Conservation (phyloP, 2,888 invertebrate genomes). For the Tiliacea aurago region DNA sequence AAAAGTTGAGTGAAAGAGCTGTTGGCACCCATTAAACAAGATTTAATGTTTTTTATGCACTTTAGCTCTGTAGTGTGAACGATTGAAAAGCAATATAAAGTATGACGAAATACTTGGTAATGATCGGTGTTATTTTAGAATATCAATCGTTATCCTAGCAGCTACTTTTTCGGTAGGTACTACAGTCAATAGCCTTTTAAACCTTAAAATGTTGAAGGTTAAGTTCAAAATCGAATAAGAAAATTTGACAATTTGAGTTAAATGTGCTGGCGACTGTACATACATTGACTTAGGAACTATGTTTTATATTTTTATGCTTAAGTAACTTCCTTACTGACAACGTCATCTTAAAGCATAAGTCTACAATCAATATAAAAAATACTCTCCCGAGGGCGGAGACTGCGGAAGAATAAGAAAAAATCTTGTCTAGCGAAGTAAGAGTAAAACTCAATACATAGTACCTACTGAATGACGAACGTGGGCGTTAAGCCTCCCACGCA, state of each 20-base stretch:
- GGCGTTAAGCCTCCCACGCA: slow-evolving; percentile 27
- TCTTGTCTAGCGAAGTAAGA: slow-evolving; percentile 9
- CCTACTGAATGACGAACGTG: slow-evolving; percentile 14
- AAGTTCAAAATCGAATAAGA: too few relatives aligned
- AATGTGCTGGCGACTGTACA: too few relatives aligned
- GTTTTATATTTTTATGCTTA: not conserved
- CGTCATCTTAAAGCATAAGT: slow-evolving; percentile 30
- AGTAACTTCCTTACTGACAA: slow-evolving; percentile 13
- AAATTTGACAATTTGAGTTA: too few relatives aligned
- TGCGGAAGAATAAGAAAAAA: slow-evolving; percentile 39
- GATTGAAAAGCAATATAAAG: not conserved
- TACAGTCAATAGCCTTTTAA: too few relatives aligned
- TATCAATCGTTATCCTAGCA: not conserved
- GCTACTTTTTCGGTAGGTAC: not conserved
- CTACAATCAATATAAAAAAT: slow-evolving; percentile 48
- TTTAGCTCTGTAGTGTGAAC: too few relatives aligned
- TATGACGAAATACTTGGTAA: not conserved
- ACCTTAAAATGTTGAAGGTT: too few relatives aligned
- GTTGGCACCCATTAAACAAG: not conserved
- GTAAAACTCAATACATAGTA: slow-evolving; percentile 28
- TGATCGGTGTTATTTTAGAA: not conserved
- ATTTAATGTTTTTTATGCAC: not conserved
- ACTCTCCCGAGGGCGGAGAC: slow-evolving; percentile 14
- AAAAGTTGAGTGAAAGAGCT: not conserved
- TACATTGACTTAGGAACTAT: too few relatives aligned